A percentile compares a stretch with the other conserved stretches of the same genome.
These are phyloP conservation scores for Neotragus moschatus DNA, from an alignment of 2,113 vertebrate species.

Conservation along the genomic window DNA sequence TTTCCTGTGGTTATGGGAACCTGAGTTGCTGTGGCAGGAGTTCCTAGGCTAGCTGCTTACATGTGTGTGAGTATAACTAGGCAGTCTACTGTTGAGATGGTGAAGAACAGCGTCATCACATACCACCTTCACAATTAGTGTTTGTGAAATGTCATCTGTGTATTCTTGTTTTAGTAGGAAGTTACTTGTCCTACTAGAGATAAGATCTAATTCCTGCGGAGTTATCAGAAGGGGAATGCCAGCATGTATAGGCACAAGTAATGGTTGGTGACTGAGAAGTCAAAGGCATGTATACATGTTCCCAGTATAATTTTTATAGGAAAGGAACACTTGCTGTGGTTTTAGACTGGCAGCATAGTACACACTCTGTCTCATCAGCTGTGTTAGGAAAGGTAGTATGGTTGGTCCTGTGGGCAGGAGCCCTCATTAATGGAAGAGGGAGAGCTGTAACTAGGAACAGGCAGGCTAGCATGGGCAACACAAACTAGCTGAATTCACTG, in stretches of 20 bases:
- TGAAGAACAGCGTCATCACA: neutral
- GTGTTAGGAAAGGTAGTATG: neutral
- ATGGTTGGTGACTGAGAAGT: neutral
- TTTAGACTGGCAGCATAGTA: neutral
- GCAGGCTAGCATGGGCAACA: neutral
- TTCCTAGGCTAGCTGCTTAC: neutral
- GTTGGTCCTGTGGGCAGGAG: neutral
- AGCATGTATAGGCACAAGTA: neutral
- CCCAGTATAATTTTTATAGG: neutral
- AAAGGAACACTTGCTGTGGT: neutral
- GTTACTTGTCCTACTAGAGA: neutral
- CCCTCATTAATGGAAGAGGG: neutral
- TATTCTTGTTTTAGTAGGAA: neutral
- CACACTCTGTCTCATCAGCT: neutral
- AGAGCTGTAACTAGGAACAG: neutral
- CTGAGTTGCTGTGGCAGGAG: neutral
- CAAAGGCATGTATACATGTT: neutral
- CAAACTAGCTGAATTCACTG: neutral
- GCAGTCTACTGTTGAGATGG: neutral
- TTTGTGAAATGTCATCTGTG: neutral
- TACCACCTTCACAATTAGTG: neutral
- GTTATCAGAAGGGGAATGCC: neutral
- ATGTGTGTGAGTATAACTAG: neutral
- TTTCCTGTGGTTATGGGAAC: neutral
- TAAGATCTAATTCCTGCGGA: neutral